Evolutionary conservation across 2,888 invertebrate genomes (phyloP), one percentile per base, ranked within the genome.

Genomic region (Coremacera marginata): DNA sequence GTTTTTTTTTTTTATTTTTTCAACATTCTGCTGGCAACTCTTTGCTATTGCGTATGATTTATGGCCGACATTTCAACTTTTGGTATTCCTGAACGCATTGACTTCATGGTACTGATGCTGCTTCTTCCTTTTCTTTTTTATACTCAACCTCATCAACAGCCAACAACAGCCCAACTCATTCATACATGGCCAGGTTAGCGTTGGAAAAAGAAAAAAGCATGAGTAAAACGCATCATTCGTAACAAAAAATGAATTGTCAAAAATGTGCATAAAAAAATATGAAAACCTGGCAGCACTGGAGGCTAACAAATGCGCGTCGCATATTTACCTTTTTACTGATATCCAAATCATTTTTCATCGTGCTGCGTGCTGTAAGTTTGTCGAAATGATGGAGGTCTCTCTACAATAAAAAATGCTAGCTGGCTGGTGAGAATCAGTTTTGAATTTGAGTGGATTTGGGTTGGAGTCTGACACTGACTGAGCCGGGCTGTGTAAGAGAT

Each of bases 281-380:
- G 65, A 63, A 65, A 62, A 72, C 27, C 49, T 73, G 63, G 73
- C 73, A 67, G 55, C 55, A 52, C 74, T 65, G 44, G 55, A 44
- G 74, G 74, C 74, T 27, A 52, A 52, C 31, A 19, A 63, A 34
- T 52, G 65, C 63, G 68, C 67, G n/a, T 55, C 51, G 51, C 67
- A 25, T 55, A 65, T 74, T 74, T 65, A 67, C 25, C 37, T 67
- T 67, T 67, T 74, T 55, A 74, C 74, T 67, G 74, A 74, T 74
- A 52, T 19, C 37, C 63, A 52, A n/a, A 14, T 74, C 63, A 63
- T 74, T 74, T 74, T 74, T 74, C 55, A 65, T 51, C 74, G 52
- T 34, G 34, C 68, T 51, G 27, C 68, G 22, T 67, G 67, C 37
- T 9, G 19, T n/a, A 25, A 25, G 27, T 14, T 60, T 22, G 27